Conservation (phyloP, 2,888 invertebrate species). For the Camptogramma bilineatum region DNA sequence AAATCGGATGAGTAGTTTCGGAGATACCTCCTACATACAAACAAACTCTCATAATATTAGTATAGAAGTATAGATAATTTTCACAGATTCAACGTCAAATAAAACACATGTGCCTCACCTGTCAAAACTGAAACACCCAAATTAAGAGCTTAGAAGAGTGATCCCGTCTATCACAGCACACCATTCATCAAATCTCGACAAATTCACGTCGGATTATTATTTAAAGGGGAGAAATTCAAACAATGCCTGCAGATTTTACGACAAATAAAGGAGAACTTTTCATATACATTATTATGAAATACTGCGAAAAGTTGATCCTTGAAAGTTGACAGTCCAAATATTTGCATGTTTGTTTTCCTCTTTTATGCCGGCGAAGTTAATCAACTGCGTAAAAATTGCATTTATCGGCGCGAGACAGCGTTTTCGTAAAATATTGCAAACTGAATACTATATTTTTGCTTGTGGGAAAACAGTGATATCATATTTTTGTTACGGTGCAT, state of each 20-base stretch:
- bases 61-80: no score
- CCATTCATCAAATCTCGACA: constrained; percentile 37
- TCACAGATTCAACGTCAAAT: not conserved
- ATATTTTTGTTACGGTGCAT: not conserved
- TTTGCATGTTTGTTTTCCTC: constrained; percentile 55
- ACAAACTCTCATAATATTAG: no score
- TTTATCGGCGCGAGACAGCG: not conserved
- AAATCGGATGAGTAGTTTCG: no score
- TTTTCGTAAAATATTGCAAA: not conserved
- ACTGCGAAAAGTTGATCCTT: constrained; percentile 56
- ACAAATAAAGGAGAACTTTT: constrained; percentile 60
- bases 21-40: no score
- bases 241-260: constrained; percentile 49
- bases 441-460: not conserved
- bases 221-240: constrained; percentile 50
- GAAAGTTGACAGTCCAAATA: constrained; percentile 54
- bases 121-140: constrained; percentile 4
- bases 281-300: constrained; percentile 65
- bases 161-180: constrained; percentile 18
- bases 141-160: constrained; percentile 7
- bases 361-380: not conserved
- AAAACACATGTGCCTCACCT: not conserved
- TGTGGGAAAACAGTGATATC: no score
- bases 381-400: not conserved
- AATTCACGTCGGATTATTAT: constrained; percentile 50